Conservation (phyloP, 2,797 vertebrate genomes). For the Manis javanica region DNA sequence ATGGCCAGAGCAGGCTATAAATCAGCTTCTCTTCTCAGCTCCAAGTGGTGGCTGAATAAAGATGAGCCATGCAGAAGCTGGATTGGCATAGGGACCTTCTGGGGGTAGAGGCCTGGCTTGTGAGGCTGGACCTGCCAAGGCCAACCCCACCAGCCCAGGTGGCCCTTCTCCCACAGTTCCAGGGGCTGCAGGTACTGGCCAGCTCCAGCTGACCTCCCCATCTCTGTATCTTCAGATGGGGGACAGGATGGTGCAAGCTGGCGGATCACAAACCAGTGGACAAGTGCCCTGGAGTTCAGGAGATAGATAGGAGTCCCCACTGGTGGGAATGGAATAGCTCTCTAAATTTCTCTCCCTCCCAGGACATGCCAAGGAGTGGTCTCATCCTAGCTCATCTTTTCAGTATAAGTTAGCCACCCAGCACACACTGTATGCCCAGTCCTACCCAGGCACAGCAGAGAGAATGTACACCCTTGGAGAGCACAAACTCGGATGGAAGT, state of each 20-base stretch:
- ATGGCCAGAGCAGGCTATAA: conserved; percentile 71
- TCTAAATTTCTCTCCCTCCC: conserved; percentile 39
- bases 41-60: conserved; percentile 75
- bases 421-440: not conserved
- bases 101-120: not conserved
- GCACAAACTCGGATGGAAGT: not conserved
- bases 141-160: not conserved
- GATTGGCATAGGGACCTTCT: conserved; percentile 55
- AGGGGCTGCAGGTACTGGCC: conserved; percentile 24
- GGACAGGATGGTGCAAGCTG: conserved; percentile 36
- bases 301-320: conserved; percentile 56
- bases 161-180: not conserved
- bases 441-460: not conserved
- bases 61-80: conserved; percentile 63
- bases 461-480: not conserved
- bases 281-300: conserved; percentile 55
- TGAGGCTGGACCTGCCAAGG: not conserved
- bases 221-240: conserved; percentile 68
- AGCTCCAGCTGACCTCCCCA: conserved; percentile 69
- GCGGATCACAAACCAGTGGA: conserved; percentile 66
- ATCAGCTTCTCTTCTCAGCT: conserved; percentile 77
- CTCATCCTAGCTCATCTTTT: not conserved
- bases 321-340: conserved; percentile 71
- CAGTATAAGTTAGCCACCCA: not conserved
- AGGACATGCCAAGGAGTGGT: not conserved